These are phyloP conservation scores for Hedychridium roseum DNA, from an alignment of 2,888 invertebrate genomes.

Conservation along the genomic window DNA sequence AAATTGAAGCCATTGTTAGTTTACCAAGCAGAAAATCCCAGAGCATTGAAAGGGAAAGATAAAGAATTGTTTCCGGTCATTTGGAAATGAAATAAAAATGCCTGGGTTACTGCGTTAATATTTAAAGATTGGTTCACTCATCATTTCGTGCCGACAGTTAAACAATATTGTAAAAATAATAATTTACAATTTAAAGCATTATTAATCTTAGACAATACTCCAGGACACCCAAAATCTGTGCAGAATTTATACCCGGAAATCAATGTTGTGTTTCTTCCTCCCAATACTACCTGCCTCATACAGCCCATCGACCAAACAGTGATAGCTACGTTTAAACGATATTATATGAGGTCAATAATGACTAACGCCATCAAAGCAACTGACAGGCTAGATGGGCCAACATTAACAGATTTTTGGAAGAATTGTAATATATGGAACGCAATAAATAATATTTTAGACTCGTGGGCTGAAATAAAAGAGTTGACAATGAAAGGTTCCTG, in stretches of 20 bases:
- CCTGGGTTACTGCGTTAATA: slow-evolving; percentile 13
- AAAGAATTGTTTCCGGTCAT: slow-evolving; percentile 4
- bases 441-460: slow-evolving; percentile 10
- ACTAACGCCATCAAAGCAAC: slow-evolving; percentile 9
- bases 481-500: slow-evolving; percentile 11
- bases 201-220: slow-evolving; percentile 10
- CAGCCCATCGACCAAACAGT: slow-evolving; percentile 10
- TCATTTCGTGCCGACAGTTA: slow-evolving; percentile 10
- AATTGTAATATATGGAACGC: slow-evolving; percentile 6
- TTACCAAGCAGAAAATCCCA: slow-evolving; percentile 12
- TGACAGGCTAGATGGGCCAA: slow-evolving; percentile 10
- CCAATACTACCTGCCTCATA: slow-evolving; percentile 7
- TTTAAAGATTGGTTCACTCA: slow-evolving; percentile 10
- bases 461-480: slow-evolving; percentile 12
- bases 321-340: slow-evolving; percentile 10
- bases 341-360: slow-evolving; percentile 10
- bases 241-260: slow-evolving; percentile 4
- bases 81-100: slow-evolving; percentile 14
- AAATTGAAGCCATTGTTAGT: slow-evolving; percentile 12
- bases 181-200: slow-evolving; percentile 4
- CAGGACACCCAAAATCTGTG: slow-evolving; percentile 8
- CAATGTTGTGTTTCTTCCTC: slow-evolving; percentile 8
- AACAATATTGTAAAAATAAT: slow-evolving; percentile 12
- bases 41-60: slow-evolving; percentile 13
- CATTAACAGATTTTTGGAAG: slow-evolving; percentile 11